Evolutionary conservation across 1,140 invertebrate species (phyloP), one percentile per base, ranked within the genome.

Genomic region (Bombus haemorrhoidalis): DNA sequence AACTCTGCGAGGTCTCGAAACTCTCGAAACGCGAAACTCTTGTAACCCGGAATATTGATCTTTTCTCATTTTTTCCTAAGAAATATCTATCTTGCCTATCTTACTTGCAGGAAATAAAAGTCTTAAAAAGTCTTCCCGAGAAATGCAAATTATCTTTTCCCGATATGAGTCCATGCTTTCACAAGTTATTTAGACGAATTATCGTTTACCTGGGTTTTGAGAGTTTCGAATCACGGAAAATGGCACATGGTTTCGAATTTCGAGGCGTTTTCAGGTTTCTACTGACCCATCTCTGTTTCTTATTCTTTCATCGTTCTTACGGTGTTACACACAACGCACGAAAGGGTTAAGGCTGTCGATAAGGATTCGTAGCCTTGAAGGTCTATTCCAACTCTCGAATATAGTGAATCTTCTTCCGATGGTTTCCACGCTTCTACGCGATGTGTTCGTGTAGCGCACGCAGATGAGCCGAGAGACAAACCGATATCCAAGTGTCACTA

Each of bases 401-500:
- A 41, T 41, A 22, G 76, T 5, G 59, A 22, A 47, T 68, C 28
- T 47, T 34, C 34, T 47, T 66, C 10, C 28, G 18, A n/a, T 5
- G 39, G 18, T 47, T 32, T 57, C 15, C 34, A 22, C 39, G 59
- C 71, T 37, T 43, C 18, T 43, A 41, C 28, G 80, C 43, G 18
- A 37, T 22, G 57, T 81, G 57, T 72, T 72, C 18, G 32, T 28
- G 39, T 18, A 68, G 34, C 28, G 34, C 22, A 77, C 62, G 62
- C n/a, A 74, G 69, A 82, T 74, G 80, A 82, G 53, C 53, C 47
- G 53, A 41, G n/a, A 71, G 66, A 79, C 82, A 72, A 79, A 25
- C 66, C 77, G 66, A 71, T 78, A 84, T 78, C 75, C 68, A 73
- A 80, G 53, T 59, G 83, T 85, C 77, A 53, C 34, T 53, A 73